A percentile compares a stretch with the other conserved stretches of the same genome.
phyloP scores from a whole-genome alignment of 2,113 vertebrate genomes.

The Tonatia bakeri region DNA sequence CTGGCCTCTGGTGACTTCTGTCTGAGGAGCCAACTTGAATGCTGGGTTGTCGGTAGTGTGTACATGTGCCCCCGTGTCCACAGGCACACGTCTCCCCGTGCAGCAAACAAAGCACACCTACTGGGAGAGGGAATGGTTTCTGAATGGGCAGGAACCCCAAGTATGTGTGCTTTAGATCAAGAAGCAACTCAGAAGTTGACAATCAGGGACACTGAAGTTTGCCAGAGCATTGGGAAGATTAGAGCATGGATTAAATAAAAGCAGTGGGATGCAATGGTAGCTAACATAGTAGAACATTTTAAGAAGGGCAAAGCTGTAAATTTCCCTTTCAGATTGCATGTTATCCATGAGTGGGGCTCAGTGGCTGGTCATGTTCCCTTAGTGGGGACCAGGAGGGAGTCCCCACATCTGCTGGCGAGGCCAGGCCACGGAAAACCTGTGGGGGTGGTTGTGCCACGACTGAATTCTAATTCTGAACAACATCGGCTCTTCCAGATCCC shows the following conservation, averaged over 20 bases:
- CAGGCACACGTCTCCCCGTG: not conserved
- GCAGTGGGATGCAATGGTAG: not conserved
- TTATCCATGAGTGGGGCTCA: not conserved
- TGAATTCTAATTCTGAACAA: not conserved
- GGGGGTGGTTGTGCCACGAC: not conserved
- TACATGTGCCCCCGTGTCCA: not conserved
- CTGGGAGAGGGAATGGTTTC: not conserved
- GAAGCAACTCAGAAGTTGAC: not conserved
- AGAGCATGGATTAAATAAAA: constrained; percentile 22
- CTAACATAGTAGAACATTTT: not conserved
- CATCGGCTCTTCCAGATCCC: not conserved
- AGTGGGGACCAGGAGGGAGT: not conserved
- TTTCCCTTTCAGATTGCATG: not conserved
- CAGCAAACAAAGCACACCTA: not conserved
- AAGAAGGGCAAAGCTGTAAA: not conserved
- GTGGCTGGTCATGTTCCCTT: not conserved
- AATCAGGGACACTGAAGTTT: constrained; percentile 1
- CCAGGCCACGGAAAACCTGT: not conserved
- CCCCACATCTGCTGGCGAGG: not conserved
- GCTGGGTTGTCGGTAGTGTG: not conserved
- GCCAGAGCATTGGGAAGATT: constrained; percentile 8
- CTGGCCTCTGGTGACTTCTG: not conserved
- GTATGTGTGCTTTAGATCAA: constrained; percentile 21
- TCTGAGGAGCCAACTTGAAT: not conserved
- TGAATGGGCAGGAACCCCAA: not conserved